Evolutionary conservation across 2,888 invertebrate genomes (phyloP).

Genomic region (Mycalesis mineus): DNA sequence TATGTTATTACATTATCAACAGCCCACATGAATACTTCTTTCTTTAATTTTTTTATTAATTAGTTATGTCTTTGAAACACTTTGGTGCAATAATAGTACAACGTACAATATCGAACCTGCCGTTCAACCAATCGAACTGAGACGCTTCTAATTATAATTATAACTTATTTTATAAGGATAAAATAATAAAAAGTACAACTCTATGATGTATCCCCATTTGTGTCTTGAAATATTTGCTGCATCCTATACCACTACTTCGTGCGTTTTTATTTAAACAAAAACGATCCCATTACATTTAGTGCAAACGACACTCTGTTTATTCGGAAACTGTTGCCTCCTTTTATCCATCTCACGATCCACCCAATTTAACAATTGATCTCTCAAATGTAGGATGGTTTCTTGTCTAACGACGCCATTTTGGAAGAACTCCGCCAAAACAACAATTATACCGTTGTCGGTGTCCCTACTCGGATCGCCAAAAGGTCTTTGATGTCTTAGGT

Average conservation of each 20-base stretch:
- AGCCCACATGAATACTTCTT: too few species aligned
- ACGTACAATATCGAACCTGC: too few species aligned
- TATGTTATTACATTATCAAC: too few species aligned
- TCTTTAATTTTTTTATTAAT: too few species aligned
- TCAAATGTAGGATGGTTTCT: constrained; percentile 56
- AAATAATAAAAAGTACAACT: neutral
- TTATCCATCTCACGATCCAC: constrained; percentile 47
- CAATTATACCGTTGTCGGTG: constrained; percentile 55
- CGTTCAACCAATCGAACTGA: too few species aligned
- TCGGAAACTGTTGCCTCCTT: constrained; percentile 44
- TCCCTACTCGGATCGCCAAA: constrained; percentile 51
- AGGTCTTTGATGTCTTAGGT: constrained; percentile 59
- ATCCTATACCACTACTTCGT: too few species aligned
- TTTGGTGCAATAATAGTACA: too few species aligned
- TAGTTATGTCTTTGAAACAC: too few species aligned
- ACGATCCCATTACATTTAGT: constrained; percentile 52
- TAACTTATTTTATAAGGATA: too few species aligned
- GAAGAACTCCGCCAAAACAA: constrained; percentile 64
- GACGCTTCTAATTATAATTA: too few species aligned
- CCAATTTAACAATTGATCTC: constrained; percentile 50
- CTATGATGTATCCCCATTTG: too few species aligned
- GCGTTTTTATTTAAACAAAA: constrained; percentile 31
- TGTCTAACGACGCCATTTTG: constrained; percentile 60
- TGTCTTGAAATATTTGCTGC: too few species aligned
- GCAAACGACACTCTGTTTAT: constrained; percentile 54